Conservation (phyloP, 2,888 invertebrate species). For the Phanerotoma sp. region DNA sequence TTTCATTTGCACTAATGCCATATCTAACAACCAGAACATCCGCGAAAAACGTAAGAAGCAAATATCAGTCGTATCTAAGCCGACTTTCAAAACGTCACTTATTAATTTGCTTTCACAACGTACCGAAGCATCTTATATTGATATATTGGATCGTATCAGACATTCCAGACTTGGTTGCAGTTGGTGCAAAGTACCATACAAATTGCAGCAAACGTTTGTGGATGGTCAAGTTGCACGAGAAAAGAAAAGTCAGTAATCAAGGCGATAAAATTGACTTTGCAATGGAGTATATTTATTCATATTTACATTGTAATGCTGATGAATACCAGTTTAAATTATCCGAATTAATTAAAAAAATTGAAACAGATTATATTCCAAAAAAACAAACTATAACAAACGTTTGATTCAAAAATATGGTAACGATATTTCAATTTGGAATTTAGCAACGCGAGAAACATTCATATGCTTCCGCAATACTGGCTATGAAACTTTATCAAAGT, state of each 20-base stretch:
- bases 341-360: slow-evolving; percentile 9
- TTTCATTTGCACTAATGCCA: slow-evolving; percentile 16
- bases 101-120: slow-evolving; percentile 1
- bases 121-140: background rate
- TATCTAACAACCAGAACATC: background rate
- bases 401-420: slow-evolving; percentile 13
- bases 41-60: slow-evolving; percentile 4
- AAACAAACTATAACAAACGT: slow-evolving; percentile 6
- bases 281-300: slow-evolving; percentile 10
- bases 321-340: slow-evolving; percentile 15
- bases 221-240: background rate
- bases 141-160: slow-evolving; percentile 5
- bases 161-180: slow-evolving; percentile 4
- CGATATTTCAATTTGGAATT: slow-evolving; percentile 8
- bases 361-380: slow-evolving; percentile 8
- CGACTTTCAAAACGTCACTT: slow-evolving; percentile 2
- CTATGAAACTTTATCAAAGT: slow-evolving; percentile 8
- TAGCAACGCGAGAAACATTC: background rate
- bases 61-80: background rate
- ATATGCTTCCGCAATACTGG: slow-evolving; percentile 13
- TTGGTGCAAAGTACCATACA: slow-evolving; percentile 15
- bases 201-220: slow-evolving; percentile 2
- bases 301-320: slow-evolving; percentile 13
- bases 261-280: slow-evolving; percentile 9
- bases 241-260: background rate